Evolutionary conservation across 2,113 vertebrate species (phyloP).

Genomic region (Oryzias melastigma): DNA sequence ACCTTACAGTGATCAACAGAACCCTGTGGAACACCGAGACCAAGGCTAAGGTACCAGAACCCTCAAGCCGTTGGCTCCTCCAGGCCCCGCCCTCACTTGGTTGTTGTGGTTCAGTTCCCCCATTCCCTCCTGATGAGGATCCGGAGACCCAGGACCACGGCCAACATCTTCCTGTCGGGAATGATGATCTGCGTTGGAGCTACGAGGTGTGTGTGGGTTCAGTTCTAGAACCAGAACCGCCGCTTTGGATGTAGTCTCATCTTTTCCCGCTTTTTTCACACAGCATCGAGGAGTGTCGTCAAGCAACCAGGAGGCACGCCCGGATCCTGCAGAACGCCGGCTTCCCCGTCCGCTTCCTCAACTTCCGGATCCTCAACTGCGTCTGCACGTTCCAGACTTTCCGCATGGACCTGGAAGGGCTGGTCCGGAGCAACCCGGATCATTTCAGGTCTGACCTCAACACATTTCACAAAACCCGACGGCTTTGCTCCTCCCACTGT

Average conservation of each 20-base stretch:
- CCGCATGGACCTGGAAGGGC: constrained; percentile 77
- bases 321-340: constrained; percentile 89
- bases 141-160: constrained; percentile 86
- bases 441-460: constrained; percentile 80
- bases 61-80: too few relatives aligned
- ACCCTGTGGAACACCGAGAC: constrained; percentile 89
- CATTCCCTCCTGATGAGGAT: constrained; percentile 88
- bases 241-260: background rate
- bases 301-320: constrained; percentile 84
- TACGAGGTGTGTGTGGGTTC: background rate
- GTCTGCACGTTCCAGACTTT: constrained; percentile 83
- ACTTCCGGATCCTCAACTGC: constrained; percentile 91
- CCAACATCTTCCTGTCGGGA: background rate
- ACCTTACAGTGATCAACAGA: constrained; percentile 86
- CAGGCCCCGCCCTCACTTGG: too few relatives aligned
- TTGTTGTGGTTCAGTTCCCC: constrained; percentile 72
- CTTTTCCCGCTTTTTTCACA: constrained; percentile 1
- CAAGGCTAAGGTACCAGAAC: constrained; percentile 80
- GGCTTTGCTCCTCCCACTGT: too few relatives aligned
- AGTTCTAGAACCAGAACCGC: background rate
- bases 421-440: constrained; percentile 81
- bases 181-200: constrained; percentile 75
- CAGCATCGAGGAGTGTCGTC: constrained; percentile 84
- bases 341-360: constrained; percentile 86
- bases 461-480: too few relatives aligned